Base-by-base conservation (phyloP, 92 coral and sea anemone species). In the Epizoanthus stellaris region DNA sequence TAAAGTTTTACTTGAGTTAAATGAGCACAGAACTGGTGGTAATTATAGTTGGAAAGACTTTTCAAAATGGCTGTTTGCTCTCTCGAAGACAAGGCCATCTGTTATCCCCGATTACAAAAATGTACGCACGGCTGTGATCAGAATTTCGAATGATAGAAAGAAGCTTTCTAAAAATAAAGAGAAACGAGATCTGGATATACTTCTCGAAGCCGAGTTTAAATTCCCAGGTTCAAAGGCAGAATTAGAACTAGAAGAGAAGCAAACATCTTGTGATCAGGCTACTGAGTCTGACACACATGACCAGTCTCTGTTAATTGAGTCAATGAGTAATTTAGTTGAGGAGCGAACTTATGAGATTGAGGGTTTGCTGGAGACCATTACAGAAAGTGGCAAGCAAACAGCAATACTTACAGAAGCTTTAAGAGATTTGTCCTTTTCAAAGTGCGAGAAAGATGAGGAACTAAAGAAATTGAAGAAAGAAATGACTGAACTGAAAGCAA, bases 91-190 rank as follows among this genome's bases (percentile, higher is more conserved):
- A 25, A 42, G 70, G 70, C 59, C 82, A 42, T 23, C 9, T 10
- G 20, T 61, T 53, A 6, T 77, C 59, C 82, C 82, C n/a, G 21
- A 62, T 77, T n/a, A 77, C 23, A 77, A 77, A 77, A 38, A 34
- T 0, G 13, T 77, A 2, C 60, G 82, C n/a, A 40, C 70, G 1
- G 59, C 43, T n/a, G 82, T 77, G 59, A 25, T 42, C 60, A 77
- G 43, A 61, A 40, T 77, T 16, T 11, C 23, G 52, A 77, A 7
- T 6, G 4, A 61, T 61, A 77, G 16, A 14, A 49, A 77, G 17
- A 61, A 77, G 16, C 82, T 77, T 62, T 77, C 82, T 60, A 77
- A 61, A 62, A 77, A 62, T 53, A 77, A 77, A 42, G 62, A 60
- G 42, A 60, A 77, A 61, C 11, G 20, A 62, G 59, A 62, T 6